These are phyloP conservation scores for Ceraclea dissimilis DNA, from an alignment of 2,888 invertebrate genomes.

Conservation along the genomic window DNA sequence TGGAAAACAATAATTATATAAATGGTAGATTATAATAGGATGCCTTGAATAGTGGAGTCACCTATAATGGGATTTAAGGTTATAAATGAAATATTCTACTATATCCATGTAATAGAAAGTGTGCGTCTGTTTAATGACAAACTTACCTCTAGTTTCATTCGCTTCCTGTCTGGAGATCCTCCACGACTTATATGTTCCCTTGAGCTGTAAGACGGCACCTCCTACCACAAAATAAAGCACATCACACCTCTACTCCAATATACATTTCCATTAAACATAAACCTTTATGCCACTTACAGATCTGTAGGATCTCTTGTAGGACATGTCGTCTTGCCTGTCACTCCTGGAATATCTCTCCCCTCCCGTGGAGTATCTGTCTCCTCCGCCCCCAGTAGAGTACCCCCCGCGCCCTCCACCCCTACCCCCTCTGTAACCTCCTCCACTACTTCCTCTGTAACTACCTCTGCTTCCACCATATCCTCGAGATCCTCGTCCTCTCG, in stretches of 20 bases:
- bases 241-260: no score
- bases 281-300: constrained; percentile 41
- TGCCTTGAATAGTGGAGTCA: no score
- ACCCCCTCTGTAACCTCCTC: constrained; percentile 33
- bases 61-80: no score
- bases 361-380: constrained; percentile 31
- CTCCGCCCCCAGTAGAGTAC: constrained; percentile 35
- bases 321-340: constrained; percentile 37
- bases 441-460: constrained; percentile 30
- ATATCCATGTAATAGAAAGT: no score
- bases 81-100: no score
- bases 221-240: no score
- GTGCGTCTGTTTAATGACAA: not conserved
- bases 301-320: constrained; percentile 45
- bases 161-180: constrained; percentile 56
- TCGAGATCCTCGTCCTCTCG: constrained; percentile 41
- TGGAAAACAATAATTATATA: no score
- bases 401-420: constrained; percentile 40
- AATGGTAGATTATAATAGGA: no score
- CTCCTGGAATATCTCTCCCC: constrained; percentile 42
- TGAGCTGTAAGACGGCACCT: constrained; percentile 43
- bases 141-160: constrained; percentile 54
- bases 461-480: constrained; percentile 31
- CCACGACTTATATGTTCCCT: constrained; percentile 50
- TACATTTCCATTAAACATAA: no score